These are phyloP conservation scores for Pelosia muscerda DNA, from an alignment of 2,888 invertebrate species.

Conservation along the genomic window DNA sequence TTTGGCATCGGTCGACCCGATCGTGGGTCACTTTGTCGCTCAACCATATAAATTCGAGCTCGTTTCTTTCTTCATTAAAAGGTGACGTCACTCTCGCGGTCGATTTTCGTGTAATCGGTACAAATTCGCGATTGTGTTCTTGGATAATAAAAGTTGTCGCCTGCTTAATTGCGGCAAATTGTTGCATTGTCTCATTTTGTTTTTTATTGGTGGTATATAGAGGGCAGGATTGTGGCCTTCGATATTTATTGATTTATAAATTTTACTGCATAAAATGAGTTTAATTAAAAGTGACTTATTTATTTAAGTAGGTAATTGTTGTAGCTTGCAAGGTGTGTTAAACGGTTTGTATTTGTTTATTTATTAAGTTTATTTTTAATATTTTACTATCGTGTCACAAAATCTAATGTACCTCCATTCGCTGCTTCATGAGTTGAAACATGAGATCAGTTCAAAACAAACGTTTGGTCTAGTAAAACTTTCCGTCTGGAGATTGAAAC, in stretches of 20 bases:
- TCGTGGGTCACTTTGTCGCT: constrained; percentile 71
- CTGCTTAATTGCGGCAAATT: constrained; percentile 35
- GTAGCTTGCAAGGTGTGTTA: constrained; percentile 12
- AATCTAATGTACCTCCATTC: background rate
- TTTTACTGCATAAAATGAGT: constrained; percentile 55
- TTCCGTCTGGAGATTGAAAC: background rate
- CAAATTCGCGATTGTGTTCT: constrained; percentile 50
- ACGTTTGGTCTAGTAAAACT: background rate
- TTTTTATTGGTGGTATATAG: constrained; percentile 45
- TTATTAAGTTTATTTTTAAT: background rate
- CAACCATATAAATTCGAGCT: constrained; percentile 74
- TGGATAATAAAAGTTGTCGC: constrained; percentile 45
- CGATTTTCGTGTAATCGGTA: constrained; percentile 63
- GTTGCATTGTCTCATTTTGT: constrained; percentile 77
- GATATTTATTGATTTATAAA: constrained; percentile 68
- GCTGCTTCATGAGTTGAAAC: background rate
- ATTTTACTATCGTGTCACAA: background rate
- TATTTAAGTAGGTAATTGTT: constrained; percentile 18
- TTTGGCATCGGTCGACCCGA: constrained; percentile 69
- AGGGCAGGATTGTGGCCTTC: constrained; percentile 63
- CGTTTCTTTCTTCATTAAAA: constrained; percentile 77
- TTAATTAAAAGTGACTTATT: constrained; percentile 42
- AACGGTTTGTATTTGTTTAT: constrained; percentile 24
- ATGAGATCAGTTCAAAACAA: constrained; percentile 3
- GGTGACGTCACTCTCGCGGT: constrained; percentile 82